A percentile compares a stretch with the other conserved stretches of the same genome.
These are phyloP conservation scores for Varanus salvator DNA, from an alignment of 2,113 vertebrate species.

Conservation along the genomic window DNA sequence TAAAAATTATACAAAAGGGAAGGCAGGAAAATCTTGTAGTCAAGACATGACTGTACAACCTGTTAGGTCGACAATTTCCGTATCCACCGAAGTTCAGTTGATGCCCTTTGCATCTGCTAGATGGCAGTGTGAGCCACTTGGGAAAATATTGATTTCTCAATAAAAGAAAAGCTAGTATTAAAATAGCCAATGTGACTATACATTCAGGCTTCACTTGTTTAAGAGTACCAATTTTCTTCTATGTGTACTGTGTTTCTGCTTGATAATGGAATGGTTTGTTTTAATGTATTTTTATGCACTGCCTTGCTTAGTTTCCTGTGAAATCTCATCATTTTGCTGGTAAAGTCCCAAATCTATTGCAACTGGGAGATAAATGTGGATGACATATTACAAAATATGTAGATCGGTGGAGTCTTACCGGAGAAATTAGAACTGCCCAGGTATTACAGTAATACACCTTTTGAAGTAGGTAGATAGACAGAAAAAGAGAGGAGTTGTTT, in stretches of 20 bases:
- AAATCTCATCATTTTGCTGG: neutral
- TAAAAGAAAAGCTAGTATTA: neutral
- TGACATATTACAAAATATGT: neutral
- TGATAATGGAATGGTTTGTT: neutral
- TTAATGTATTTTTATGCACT: neutral
- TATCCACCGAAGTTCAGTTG: neutral
- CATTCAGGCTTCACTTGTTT: neutral
- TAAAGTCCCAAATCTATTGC: neutral
- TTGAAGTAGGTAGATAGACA: neutral
- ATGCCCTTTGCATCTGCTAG: conserved; percentile 66
- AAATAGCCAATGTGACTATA: neutral
- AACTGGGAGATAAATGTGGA: neutral
- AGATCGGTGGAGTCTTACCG: neutral
- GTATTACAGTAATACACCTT: neutral
- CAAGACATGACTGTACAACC: conserved; percentile 49
- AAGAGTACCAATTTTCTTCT: neutral
- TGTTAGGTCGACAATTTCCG: conserved; percentile 21
- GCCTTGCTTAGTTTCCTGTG: neutral
- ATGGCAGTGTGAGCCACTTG: conserved; percentile 67
- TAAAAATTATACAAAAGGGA: conserved; percentile 25
- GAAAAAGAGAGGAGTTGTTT: no score
- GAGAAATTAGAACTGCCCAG: neutral
- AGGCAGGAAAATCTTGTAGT: conserved; percentile 44
- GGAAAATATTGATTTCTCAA: conserved; percentile 4
- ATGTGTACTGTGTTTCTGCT: neutral